Evolutionary conservation across 2,113 vertebrate species (phyloP), one percentile per base, ranked within the genome.

Genomic region (Oceanodroma tethys): DNA sequence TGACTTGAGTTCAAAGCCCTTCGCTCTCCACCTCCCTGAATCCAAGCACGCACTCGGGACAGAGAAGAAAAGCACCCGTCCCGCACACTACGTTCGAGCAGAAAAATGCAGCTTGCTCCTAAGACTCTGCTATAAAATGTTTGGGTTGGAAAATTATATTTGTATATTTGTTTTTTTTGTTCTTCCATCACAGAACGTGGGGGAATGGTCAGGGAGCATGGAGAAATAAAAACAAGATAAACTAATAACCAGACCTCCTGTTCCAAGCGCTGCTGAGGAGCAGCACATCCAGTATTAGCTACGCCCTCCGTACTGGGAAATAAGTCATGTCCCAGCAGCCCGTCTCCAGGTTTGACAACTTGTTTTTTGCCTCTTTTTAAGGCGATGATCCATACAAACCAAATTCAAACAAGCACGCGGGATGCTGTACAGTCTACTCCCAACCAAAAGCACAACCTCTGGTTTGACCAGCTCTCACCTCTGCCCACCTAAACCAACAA

Each of bases 41-140:
- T 25, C 80, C 74, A 16, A 29, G 47, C 14, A 23, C 4, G 1
- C 1, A 7, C 50, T 32, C 0, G 1, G 63, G 56, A 90, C 26
- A 29, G 27, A 68, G 50, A 26, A 12, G 47, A 18, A 6, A 60
- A 59, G 73, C 34, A 10, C 23, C 75, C 6, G 1, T 38, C 32
- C 40, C 7, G 5, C 71, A 71, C 45, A 7, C 12, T 50, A 20
- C 1, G 0, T 17, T 5, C 4, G 3, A 30, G 62, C 13, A 60
- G 29, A 63, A 60, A 59, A 30, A 9, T 0, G 10, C 47, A 36
- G 42, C 62, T 82, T 2, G 0, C 12, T 55, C 66, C 66, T 42
- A 36, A 45, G 48, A 7, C 38, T 40, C 47, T 10, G 9, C 38
- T 3, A 2, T 2, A 70, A 78, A 40, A 38, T 10, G 32, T 84